A percentile compares a stretch with the other conserved stretches of the same genome.
These are phyloP conservation scores for Ormyrus rosae DNA, from an alignment of 2,888 invertebrate species.

Conservation along the genomic window DNA sequence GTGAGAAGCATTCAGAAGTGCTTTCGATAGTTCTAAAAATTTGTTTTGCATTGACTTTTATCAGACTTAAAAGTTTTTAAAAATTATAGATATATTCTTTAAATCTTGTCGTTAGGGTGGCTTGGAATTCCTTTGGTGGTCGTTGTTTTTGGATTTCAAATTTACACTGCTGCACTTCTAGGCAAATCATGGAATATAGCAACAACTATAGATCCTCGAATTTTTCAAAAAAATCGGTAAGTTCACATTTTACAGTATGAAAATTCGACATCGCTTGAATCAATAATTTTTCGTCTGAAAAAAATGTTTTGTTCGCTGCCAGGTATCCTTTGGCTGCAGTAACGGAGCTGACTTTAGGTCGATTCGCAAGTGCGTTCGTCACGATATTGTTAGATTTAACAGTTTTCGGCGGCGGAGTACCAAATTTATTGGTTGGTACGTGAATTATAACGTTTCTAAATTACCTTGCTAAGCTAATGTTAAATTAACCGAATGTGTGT, in stretches of 20 bases:
- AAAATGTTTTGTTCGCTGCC: conserved; percentile 54
- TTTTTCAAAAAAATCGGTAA: conserved; percentile 79
- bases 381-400: conserved; percentile 85
- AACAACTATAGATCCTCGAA: conserved; percentile 82
- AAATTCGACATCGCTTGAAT: background rate
- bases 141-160: conserved; percentile 83
- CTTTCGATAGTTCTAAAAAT: background rate
- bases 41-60: background rate
- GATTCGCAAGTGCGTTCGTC: conserved; percentile 79
- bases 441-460: background rate
- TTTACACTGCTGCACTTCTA: conserved; percentile 88
- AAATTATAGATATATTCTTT: too few species aligned
- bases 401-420: conserved; percentile 87
- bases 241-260: background rate
- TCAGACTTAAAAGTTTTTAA: too few species aligned
- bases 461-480: too few species aligned
- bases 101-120: conserved; percentile 77
- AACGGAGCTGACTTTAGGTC: conserved; percentile 87
- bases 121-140: conserved; percentile 84
- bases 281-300: background rate
- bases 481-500: too few species aligned
- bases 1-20: conserved; percentile 74
- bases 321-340: conserved; percentile 91
- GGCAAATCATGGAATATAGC: conserved; percentile 90
- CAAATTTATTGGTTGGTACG: conserved; percentile 86